Conservation (phyloP, 1,140 invertebrate species). For the Drosophila athabasca region DNA sequence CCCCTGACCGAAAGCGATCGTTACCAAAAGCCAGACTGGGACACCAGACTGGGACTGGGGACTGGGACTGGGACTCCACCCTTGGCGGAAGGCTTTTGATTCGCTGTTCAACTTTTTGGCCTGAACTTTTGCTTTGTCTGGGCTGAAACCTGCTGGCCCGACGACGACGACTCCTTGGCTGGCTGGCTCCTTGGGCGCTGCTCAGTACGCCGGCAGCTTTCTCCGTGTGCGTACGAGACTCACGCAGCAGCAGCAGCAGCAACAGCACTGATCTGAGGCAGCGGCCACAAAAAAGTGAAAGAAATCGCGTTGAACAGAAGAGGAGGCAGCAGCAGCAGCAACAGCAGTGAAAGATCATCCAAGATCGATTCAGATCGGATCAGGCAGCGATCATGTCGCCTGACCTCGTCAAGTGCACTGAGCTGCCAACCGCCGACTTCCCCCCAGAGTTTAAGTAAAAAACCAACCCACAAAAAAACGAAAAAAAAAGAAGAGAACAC, state of each 20-base stretch:
- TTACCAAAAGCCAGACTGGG: slow-evolving; percentile 8
- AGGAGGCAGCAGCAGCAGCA: neutral
- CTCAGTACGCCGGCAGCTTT: slow-evolving; percentile 79
- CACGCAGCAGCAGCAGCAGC: slow-evolving; percentile 43
- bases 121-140: slow-evolving; percentile 41
- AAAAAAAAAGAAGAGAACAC: slow-evolving; percentile 24
- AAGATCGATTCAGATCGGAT: slow-evolving; percentile 8
- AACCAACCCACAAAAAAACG: slow-evolving; percentile 16
- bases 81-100: slow-evolving; percentile 48
- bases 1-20: no score
- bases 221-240: slow-evolving; percentile 71
- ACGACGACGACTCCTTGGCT: slow-evolving; percentile 52
- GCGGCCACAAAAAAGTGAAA: slow-evolving; percentile 14
- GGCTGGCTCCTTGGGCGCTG: slow-evolving; percentile 51
- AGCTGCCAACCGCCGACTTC: slow-evolving; percentile 31
- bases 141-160: slow-evolving; percentile 29
- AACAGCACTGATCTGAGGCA: neutral
- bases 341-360: slow-evolving; percentile 26
- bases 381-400: slow-evolving; percentile 46
- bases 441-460: slow-evolving; percentile 14
- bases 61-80: slow-evolving; percentile 35
- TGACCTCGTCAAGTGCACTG: slow-evolving; percentile 40
- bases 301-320: slow-evolving; percentile 19
- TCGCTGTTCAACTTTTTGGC: slow-evolving; percentile 56
- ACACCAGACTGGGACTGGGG: slow-evolving; percentile 27